Percentiles rank a stretch among this genome's conserved stretches.
phyloP scores from a whole-genome alignment of 1,140 invertebrate genomes.

The Episyrphus balteatus region DNA sequence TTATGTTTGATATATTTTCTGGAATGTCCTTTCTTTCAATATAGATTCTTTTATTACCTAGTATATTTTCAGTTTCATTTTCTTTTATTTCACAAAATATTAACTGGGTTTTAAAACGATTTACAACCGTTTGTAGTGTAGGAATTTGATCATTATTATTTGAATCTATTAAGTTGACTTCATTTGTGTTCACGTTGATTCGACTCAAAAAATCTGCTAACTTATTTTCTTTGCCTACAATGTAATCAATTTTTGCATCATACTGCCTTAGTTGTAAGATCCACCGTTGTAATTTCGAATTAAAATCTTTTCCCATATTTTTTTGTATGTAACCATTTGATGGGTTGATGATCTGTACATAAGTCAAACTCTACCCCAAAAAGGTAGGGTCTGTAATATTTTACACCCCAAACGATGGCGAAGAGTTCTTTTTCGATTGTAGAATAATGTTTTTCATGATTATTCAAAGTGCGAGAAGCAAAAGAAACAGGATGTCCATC shows the following conservation, averaged over 20 bases:
- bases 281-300: constrained; percentile 2
- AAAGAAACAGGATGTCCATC: constrained; percentile 23
- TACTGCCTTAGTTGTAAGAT: constrained; percentile 7
- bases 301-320: constrained; percentile 3
- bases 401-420: constrained; percentile 39
- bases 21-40: neutral
- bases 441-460: constrained; percentile 38
- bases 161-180: neutral
- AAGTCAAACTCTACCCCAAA: constrained; percentile 33
- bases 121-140: neutral
- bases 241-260: constrained; percentile 5
- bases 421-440: constrained; percentile 39
- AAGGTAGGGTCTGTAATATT: constrained; percentile 36
- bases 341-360: constrained; percentile 40
- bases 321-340: constrained; percentile 36
- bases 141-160: neutral
- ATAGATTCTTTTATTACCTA: constrained; percentile 2
- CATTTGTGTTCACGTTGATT: constrained; percentile 1
- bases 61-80: neutral
- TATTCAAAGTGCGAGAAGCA: constrained; percentile 31
- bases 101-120: neutral
- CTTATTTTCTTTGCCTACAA: constrained; percentile 7
- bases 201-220: constrained; percentile 8
- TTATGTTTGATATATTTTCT: constrained; percentile 1
- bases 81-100: neutral